Percentiles rank a stretch among this genome's conserved stretches.
Conservation (phyloP, 2,888 invertebrate genomes). For the Limnephilus rhombicus region DNA sequence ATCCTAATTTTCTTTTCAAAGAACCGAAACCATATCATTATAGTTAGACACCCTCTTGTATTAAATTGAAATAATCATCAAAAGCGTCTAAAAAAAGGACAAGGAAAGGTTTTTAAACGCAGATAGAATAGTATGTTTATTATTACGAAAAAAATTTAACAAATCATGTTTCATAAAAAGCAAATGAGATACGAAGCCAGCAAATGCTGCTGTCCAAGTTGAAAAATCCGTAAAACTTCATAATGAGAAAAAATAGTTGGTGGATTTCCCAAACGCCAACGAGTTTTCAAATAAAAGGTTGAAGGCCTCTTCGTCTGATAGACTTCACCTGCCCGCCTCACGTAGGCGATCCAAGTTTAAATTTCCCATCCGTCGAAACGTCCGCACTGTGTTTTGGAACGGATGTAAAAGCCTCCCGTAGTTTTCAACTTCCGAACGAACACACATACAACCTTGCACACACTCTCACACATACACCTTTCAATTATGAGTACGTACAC, state of each 20-base stretch:
- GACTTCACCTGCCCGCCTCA: conserved; percentile 52
- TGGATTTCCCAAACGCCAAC: not conserved
- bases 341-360: conserved; percentile 58
- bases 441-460: not conserved
- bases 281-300: not conserved
- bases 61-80: too few relatives aligned
- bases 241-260: not conserved
- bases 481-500: not conserved
- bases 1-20: too few relatives aligned
- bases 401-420: conserved; percentile 50
- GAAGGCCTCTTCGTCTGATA: conserved; percentile 47
- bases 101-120: too few relatives aligned
- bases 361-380: conserved; percentile 60
- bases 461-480: not conserved
- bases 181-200: too few relatives aligned
- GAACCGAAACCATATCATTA: too few relatives aligned
- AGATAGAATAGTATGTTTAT: too few relatives aligned
- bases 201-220: not conserved
- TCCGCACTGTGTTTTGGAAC: conserved; percentile 50
- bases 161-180: too few relatives aligned
- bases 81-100: too few relatives aligned
- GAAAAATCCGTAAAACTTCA: not conserved
- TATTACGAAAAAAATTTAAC: not conserved
- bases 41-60: too few relatives aligned
- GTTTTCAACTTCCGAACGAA: conserved; percentile 53